These are phyloP conservation scores for Drosophila obscura DNA, from an alignment of 1,140 invertebrate species.

Conservation along the genomic window DNA sequence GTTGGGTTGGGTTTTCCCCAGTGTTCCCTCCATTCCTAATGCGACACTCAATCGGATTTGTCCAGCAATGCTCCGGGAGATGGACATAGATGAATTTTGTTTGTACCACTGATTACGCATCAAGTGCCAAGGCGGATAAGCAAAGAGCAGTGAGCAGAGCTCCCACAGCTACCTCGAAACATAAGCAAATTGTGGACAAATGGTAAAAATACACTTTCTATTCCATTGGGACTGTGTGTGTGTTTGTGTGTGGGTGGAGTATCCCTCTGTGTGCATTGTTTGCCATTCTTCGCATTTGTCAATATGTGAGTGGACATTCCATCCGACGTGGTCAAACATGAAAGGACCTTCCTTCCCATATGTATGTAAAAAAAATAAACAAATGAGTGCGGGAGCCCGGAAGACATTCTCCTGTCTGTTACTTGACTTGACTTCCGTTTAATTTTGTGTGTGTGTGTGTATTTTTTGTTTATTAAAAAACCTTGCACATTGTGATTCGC, in stretches of 20 bases:
- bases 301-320: conserved; percentile 48
- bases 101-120: conserved; percentile 70
- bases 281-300: conserved; percentile 41
- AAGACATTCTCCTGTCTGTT: too few relatives aligned
- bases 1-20: background rate
- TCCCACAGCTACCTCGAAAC: conserved; percentile 3
- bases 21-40: conserved; percentile 43
- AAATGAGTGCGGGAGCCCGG: too few relatives aligned
- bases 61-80: conserved; percentile 64
- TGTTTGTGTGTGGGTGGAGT: background rate
- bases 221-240: conserved; percentile 51
- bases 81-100: conserved; percentile 64
- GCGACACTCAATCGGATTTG: conserved; percentile 73
- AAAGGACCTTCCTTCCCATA: conserved; percentile 8
- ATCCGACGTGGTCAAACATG: conserved; percentile 57
- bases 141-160: background rate
- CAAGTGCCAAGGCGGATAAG: conserved; percentile 54
- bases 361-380: background rate
- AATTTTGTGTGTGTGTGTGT: too few relatives aligned
- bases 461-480: too few relatives aligned
- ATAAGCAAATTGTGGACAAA: conserved; percentile 62
- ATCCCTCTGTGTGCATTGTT: conserved; percentile 45
- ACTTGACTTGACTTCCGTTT: too few relatives aligned
- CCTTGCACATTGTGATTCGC: background rate
- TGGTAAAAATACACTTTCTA: conserved; percentile 57